Base-by-base conservation (phyloP, 2,888 invertebrate species). In the Coelopa pilipes region DNA sequence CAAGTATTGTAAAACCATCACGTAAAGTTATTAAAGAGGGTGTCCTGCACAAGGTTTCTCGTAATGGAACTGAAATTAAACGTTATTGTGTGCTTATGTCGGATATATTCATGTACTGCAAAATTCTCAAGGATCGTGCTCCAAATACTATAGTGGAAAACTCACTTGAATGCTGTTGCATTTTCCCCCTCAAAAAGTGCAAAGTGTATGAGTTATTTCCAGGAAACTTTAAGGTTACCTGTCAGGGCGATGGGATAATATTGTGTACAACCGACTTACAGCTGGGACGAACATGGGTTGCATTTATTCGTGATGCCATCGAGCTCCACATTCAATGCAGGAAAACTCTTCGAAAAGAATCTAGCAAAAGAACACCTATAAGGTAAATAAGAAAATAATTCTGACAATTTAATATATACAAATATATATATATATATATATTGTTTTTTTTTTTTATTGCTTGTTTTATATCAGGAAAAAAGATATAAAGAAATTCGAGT, bases 21-120 rank as follows among this genome's bases (percentile, higher is more conserved):
- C 89, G 93, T n/a, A 90, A 90, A 77, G 88, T 94, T 65, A 89
- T 93, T 71, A 93, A 92, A 82, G 92, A 93, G 84, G 92, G 92
- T 13, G 83, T 89, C 53, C 85, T 92, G 1, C 89, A 89, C 81
- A 89, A 92, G 87, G 90, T 92, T 55, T 88, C 89, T 0, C 84
- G 88, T 55, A 88, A 86, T 76, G 88, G 89, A 7, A 85, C 86
- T 71, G 84, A 85, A 82, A 88, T 90, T 73, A 90, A 90, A 79
- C 87, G 93, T 10, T 92, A 93, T 82, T 92, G 93, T 76, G 90
- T 93, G 77, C 88, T 94, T 17, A 90, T 93, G 87, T 93, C 90
- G 17, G 94, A 94, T 81, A 92, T 93, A 79, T 88, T 94, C 62
- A 88, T 94, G 84, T 93, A 93, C 81, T 93, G 93, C 81, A 94